Evolutionary conservation across 2,113 vertebrate genomes (phyloP), one percentile per base, ranked within the genome.

Genomic region (Noctilio leporinus): DNA sequence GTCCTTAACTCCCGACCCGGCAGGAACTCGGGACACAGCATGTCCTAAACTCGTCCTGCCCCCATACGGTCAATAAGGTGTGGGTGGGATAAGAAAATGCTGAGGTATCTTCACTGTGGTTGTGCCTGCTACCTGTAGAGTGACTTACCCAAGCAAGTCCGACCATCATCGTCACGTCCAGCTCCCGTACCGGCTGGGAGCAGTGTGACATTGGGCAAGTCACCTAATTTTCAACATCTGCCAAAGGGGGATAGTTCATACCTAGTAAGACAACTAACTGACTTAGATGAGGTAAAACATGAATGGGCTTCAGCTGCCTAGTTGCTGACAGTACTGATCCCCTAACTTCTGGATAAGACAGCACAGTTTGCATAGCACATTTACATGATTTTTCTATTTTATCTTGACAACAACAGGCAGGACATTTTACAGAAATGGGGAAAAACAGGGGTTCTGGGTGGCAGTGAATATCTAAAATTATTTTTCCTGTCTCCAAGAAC

Each of bases 311-410:
- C 59, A 62, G 59, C 59, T 62, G 28, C 59, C 59, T 62, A 30
- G 59, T 30, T 47, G 45, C 24, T 0, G 14, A 4, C 43, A 11
- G 51, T 6, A 45, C 20, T 1, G 3, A 9, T 33, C 38, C 16
- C 9, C n/a, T 4, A 6, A 12, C 45, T 86, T 28, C 40, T 0
- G 43, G 57, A 3, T 16, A 2, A 47, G 43, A 10, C 7, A 3
- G 64, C 55, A 62, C 10, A 14, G 30, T 24, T 22, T 40, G 4
- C 10, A 19, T 30, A 30, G 11, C 40, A 3, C 2, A 5, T 16
- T 30, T 1, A 76, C 20, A 22, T 0, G 12, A 12, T 3, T 10
- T 26, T 33, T 30, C 47, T 28, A 0, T 14, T 16, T 30, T 9
- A 35, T 49, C 47, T 40, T 38, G 20, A 30, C 20, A 28, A 72